Evolutionary conservation across 1,140 invertebrate genomes (phyloP), one percentile per base, ranked within the genome.

Genomic region (Penaeus indicus): DNA sequence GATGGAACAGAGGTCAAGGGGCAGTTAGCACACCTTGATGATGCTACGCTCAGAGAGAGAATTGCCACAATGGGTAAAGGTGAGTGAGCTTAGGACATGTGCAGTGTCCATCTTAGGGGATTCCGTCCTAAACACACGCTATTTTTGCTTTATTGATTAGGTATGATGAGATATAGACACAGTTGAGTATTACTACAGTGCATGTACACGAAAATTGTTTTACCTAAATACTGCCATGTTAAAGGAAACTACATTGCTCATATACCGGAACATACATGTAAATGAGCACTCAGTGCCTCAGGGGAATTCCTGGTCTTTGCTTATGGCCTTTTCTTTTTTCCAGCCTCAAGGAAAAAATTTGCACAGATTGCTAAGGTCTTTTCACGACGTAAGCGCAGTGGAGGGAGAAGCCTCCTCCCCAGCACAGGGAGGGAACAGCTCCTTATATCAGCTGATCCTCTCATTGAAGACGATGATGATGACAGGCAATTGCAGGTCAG

Each of bases 291-390:
- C 11, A 54, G 16, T 54, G 16, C 54, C 16, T 0, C 54, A 54
- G 11, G 16, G 54, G 10, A 54, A 16, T 54, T 5, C 54, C 54
- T 16, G 16, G 54, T 54, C 54, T 54, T 54, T 54, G 54, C 54
- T 54, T 2, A 54, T 16, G 10, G 27, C 10, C 27, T 83, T 42
- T 61, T 60, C 16, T 11, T 64, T 47, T 47, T 81, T 77, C 72
- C 90, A 91, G 91, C 91, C 19, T 91, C 91, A 32, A 89, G 91
- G 72, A 90, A 90, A 84, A 91, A 91, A 79, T 91, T 91, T 89
- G 89, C 91, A 10, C 91, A 91, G 85, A 90, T 91, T 22, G 91
- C 91, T 11, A 89, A 90, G 60, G 90, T 91, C 25, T 91, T 91
- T 77, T 90, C 88, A 10, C 82, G 90, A 72, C 85, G 90, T 54